Conservation (phyloP, 1,140 invertebrate genomes). For the Vanessa tameamea region DNA sequence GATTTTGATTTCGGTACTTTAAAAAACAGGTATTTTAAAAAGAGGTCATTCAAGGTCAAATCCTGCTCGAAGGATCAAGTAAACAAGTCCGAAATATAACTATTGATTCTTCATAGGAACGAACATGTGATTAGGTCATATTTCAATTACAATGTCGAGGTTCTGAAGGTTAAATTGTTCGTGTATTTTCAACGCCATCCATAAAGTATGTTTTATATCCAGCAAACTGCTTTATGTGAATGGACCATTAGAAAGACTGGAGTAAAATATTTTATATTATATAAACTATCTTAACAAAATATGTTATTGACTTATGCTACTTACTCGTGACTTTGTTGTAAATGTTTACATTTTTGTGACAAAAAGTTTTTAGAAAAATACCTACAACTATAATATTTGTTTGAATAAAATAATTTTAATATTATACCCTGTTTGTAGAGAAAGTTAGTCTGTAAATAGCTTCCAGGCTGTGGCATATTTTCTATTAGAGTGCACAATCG, state of each 20-base stretch:
- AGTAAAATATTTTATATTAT: conserved; percentile 3
- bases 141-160: background rate
- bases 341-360: no score
- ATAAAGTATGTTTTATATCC: background rate
- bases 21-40: no score
- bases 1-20: no score
- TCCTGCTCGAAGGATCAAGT: conserved; percentile 19
- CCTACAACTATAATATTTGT: no score
- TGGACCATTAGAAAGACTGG: background rate
- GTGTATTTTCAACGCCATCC: background rate
- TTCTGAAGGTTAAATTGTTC: conserved; percentile 2
- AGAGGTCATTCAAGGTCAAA: conserved; percentile 14
- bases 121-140: conserved; percentile 4
- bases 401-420: no score
- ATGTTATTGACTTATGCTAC: background rate
- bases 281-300: background rate
- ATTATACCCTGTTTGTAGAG: no score
- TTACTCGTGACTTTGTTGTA: no score
- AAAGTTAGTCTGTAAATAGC: no score
- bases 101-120: conserved; percentile 2
- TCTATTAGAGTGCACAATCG: no score
- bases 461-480: no score
- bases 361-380: no score
- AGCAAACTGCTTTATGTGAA: conserved; percentile 1
- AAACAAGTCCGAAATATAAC: conserved; percentile 2